These are phyloP conservation scores for Actenoides lindsayi DNA, from an alignment of 2,113 vertebrate genomes.

Conservation along the genomic window DNA sequence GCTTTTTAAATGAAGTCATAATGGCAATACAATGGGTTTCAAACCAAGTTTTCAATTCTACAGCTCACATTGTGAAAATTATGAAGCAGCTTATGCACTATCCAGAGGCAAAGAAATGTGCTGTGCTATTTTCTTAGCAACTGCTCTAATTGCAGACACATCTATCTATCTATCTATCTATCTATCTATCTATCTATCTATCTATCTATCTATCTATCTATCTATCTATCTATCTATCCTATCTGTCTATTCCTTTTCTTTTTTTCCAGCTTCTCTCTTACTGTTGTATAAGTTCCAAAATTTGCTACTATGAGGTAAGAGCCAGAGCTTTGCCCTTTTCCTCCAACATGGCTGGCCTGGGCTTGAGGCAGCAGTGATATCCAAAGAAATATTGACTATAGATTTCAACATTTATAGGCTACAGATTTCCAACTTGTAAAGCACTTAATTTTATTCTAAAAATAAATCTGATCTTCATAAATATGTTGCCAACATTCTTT, in stretches of 20 bases:
- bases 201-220: background rate
- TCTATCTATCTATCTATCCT: background rate
- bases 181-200: background rate
- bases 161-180: background rate
- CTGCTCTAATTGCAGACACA: background rate
- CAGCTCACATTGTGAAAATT: slow-evolving; percentile 13
- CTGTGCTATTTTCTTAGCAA: background rate
- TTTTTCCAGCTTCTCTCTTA: background rate
- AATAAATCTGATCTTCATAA: background rate
- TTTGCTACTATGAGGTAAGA: background rate
- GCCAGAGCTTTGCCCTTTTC: background rate
- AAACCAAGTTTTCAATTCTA: slow-evolving; percentile 18
- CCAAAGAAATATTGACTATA: background rate
- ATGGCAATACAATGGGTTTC: slow-evolving; percentile 3
- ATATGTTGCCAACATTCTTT: background rate
- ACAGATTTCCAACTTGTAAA: background rate
- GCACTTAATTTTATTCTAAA: background rate
- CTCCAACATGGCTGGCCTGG: background rate
- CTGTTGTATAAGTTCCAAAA: background rate
- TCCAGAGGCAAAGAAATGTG: background rate
- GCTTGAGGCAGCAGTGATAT: background rate
- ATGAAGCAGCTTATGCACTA: background rate
- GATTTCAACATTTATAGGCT: background rate
- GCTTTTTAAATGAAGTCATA: background rate
- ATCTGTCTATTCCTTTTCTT: background rate